phyloP scores from a whole-genome alignment of 2,888 invertebrate genomes.

The Cataglyphis cursor region DNA sequence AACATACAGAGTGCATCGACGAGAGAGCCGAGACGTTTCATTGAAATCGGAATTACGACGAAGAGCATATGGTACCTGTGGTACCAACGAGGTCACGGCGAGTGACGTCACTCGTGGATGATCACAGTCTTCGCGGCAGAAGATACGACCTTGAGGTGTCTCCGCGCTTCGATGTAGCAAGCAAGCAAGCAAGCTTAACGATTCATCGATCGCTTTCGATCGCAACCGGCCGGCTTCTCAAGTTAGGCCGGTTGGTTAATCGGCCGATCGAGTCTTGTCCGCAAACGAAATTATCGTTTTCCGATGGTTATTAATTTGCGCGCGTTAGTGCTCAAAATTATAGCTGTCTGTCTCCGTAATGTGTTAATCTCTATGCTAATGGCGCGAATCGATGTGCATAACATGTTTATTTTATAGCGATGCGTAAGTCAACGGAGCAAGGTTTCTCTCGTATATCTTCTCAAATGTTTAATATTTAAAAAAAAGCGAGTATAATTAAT shows the following conservation, averaged over 20 bases:
- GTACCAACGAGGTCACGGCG: conserved; percentile 74
- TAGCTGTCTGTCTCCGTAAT: conserved; percentile 60
- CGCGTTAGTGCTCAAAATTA: conserved; percentile 47
- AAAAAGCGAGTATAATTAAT: neutral
- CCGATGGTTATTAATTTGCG: conserved; percentile 51
- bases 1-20: neutral
- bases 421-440: conserved; percentile 7
- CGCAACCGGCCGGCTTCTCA: conserved; percentile 44
- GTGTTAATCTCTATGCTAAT: conserved; percentile 73
- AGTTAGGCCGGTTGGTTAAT: conserved; percentile 32
- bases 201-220: conserved; percentile 66
- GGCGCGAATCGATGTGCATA: conserved; percentile 54
- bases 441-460: neutral
- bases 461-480: neutral
- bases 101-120: conserved; percentile 76
- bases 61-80: conserved; percentile 51
- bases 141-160: conserved; percentile 75
- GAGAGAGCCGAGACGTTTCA: conserved; percentile 72
- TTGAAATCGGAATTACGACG: conserved; percentile 81
- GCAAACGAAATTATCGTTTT: conserved; percentile 50
- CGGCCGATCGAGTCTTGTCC: neutral
- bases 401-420: conserved; percentile 53
- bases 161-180: conserved; percentile 55
- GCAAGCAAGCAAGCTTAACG: conserved; percentile 61
- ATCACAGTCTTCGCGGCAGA: conserved; percentile 72